Evolutionary conservation across 2,113 vertebrate genomes (phyloP).

Genomic region (Arothron firmamentum): DNA sequence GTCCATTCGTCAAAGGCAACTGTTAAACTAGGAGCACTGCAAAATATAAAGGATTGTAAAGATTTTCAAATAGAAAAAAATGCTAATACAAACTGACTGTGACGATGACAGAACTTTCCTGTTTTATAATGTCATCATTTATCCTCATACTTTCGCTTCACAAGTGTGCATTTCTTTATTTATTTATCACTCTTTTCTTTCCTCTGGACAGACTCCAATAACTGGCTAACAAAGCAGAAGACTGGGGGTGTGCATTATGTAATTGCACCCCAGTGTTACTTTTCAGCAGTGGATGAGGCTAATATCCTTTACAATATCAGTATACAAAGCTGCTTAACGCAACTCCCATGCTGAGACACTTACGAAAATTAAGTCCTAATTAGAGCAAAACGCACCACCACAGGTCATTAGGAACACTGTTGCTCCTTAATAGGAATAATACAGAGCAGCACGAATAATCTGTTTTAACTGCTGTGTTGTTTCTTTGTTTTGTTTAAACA

Average conservation of each 20-base stretch:
- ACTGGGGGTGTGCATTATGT: slow-evolving; percentile 75
- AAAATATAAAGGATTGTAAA: no score
- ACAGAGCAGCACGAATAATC: not conserved
- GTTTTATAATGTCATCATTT: no score
- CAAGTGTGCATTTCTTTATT: slow-evolving; percentile 80
- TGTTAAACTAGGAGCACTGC: not conserved
- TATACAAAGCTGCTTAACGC: slow-evolving; percentile 48
- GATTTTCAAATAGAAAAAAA: no score
- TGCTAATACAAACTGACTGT: no score
- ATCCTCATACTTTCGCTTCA: slow-evolving; percentile 61
- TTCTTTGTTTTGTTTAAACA: not conserved
- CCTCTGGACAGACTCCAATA: slow-evolving; percentile 84
- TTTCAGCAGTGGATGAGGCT: slow-evolving; percentile 40
- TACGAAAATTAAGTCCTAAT: slow-evolving; percentile 44
- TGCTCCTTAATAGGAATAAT: slow-evolving; percentile 6
- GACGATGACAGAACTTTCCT: no score
- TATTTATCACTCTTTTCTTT: slow-evolving; percentile 66
- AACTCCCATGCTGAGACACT: slow-evolving; percentile 36
- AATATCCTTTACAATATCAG: slow-evolving; percentile 53
- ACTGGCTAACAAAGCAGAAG: slow-evolving; percentile 79
- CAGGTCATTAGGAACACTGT: slow-evolving; percentile 14
- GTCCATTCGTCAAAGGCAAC: not conserved
- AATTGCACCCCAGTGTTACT: slow-evolving; percentile 55
- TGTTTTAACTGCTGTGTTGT: not conserved
- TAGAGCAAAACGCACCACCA: slow-evolving; percentile 24